A percentile compares a stretch with the other conserved stretches of the same genome.
These are phyloP conservation scores for Buceros bicornis DNA, from an alignment of 2,797 vertebrate genomes.

Conservation along the genomic window DNA sequence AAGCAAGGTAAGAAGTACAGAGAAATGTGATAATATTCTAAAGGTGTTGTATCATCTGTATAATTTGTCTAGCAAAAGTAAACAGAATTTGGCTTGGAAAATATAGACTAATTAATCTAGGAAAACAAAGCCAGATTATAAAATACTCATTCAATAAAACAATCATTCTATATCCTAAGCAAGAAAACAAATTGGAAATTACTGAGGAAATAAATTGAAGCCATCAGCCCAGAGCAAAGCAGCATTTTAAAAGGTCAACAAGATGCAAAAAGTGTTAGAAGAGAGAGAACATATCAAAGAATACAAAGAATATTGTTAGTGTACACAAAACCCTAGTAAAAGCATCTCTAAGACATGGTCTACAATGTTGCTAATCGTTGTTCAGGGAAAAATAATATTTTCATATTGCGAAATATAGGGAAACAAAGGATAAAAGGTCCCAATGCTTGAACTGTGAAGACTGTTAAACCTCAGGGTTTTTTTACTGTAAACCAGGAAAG, in stretches of 20 bases:
- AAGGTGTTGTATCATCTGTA: not conserved
- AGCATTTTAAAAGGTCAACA: slow-evolving; percentile 5
- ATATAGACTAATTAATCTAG: not conserved
- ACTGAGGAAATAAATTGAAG: not conserved
- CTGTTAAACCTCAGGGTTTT: not conserved
- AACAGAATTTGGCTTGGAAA: not conserved
- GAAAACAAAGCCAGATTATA: not conserved
- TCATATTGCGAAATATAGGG: not conserved
- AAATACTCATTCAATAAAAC: not conserved
- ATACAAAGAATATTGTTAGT: not conserved
- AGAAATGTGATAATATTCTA: not conserved
- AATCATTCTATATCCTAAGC: not conserved
- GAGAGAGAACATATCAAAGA: not conserved
- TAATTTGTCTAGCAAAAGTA: not conserved
- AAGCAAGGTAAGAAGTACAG: not conserved
- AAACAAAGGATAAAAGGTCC: not conserved
- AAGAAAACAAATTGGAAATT: not conserved
- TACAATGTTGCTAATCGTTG: not conserved
- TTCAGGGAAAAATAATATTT: not conserved
- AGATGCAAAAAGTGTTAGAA: not conserved
- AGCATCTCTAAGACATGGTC: not conserved
- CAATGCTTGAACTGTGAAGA: not conserved
- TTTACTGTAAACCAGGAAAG: not conserved
- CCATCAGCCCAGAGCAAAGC: not conserved
- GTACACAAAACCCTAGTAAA: not conserved